phyloP scores from a whole-genome alignment of 2,113 vertebrate genomes.

The Saguinus imperator region DNA sequence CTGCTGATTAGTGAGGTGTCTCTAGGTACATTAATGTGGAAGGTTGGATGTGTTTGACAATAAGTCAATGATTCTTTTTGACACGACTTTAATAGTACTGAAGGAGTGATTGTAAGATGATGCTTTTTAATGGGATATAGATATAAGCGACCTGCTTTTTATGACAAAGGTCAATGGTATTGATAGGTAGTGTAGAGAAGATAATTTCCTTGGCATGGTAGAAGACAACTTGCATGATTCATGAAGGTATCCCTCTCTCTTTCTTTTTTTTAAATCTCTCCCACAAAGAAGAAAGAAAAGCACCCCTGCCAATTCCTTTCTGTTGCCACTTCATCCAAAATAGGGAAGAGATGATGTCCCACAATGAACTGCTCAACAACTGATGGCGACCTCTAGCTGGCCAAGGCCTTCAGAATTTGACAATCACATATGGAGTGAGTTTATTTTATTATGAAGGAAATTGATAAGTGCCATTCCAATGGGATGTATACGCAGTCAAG shows the following conservation, averaged over 20 bases:
- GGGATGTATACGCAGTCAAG: neutral
- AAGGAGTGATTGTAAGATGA: slow-evolving; percentile 83
- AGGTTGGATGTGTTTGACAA: slow-evolving; percentile 83
- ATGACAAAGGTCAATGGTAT: slow-evolving; percentile 86
- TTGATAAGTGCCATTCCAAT: neutral
- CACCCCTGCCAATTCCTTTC: neutral
- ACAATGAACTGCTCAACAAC: slow-evolving; percentile 11
- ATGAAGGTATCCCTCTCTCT: slow-evolving; percentile 62
- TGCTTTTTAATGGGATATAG: slow-evolving; percentile 82
- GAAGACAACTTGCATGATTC: slow-evolving; percentile 80
- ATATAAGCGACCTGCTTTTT: slow-evolving; percentile 82
- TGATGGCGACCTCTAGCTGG: slow-evolving; percentile 7
- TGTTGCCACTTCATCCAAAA: slow-evolving; percentile 38
- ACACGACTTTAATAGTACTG: slow-evolving; percentile 83
- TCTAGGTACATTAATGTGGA: slow-evolving; percentile 78
- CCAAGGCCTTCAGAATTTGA: slow-evolving; percentile 17
- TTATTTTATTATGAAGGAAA: slow-evolving; percentile 42
- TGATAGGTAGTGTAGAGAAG: slow-evolving; percentile 80
- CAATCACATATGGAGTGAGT: slow-evolving; percentile 18
- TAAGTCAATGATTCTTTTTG: slow-evolving; percentile 86
- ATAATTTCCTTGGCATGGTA: slow-evolving; percentile 83
- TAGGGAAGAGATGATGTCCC: slow-evolving; percentile 30
- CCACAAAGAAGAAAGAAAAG: slow-evolving; percentile 21
- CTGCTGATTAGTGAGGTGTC: slow-evolving; percentile 78
- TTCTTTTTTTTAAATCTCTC: neutral